Conservation (phyloP, 2,797 vertebrate species). For the Premnoplex brunnescens region DNA sequence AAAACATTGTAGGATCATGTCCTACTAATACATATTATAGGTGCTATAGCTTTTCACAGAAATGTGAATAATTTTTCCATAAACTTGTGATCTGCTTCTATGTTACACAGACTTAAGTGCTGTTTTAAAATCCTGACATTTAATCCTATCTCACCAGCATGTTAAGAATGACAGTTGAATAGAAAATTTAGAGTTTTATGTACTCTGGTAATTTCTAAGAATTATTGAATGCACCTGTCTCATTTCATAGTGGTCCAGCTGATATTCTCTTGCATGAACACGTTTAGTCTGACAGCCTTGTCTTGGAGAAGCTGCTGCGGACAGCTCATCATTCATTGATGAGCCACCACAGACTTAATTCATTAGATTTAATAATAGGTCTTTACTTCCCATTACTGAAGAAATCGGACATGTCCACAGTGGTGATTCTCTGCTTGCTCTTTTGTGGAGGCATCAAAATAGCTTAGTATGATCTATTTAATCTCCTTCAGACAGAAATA, state of each 20-base stretch:
- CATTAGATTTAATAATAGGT: not conserved
- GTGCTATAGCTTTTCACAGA: not conserved
- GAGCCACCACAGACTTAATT: not conserved
- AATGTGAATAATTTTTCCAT: not conserved
- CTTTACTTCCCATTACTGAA: not conserved
- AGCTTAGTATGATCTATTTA: not conserved
- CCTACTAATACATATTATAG: not conserved
- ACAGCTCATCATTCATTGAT: not conserved
- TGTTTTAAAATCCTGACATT: not conserved
- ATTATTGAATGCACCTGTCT: not conserved
- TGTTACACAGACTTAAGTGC: not conserved
- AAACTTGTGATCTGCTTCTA: not conserved
- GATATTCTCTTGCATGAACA: not conserved
- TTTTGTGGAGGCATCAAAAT: not conserved
- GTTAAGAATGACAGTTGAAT: not conserved
- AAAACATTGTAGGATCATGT: not conserved
- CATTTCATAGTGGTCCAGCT: not conserved
- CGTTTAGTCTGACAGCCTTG: not conserved
- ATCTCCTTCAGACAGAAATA: not conserved
- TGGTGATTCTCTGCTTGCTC: not conserved
- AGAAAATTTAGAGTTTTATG: not conserved
- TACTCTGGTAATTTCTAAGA: not conserved
- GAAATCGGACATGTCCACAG: not conserved
- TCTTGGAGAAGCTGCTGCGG: not conserved
- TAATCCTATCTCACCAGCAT: fast-evolving